Base-by-base conservation (phyloP, 2,888 invertebrate genomes). In the Erebia palarica region DNA sequence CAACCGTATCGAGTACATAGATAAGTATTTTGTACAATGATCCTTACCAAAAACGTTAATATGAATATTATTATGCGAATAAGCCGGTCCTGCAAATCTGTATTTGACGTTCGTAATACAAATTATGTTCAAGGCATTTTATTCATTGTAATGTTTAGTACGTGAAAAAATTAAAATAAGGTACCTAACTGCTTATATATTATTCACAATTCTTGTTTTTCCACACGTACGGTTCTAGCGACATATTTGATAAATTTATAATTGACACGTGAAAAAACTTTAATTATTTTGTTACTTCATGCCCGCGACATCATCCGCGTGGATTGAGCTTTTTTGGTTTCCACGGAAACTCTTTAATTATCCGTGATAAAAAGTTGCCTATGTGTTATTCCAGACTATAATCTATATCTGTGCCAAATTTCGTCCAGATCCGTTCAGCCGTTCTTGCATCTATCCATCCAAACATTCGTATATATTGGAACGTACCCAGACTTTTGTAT, bases 101-200 rank as follows among this genome's bases (percentile, higher is more conserved):
- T 49, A 64, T 61, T 51, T 51, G 51, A 64, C n/a, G 64, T 57
- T 47, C 36, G 55, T 57, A 57, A 71, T 71, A 61, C 57, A 61
- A 71, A 67, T 71, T 51, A 44, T 36, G 53, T n/a, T 64, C 36
- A 53, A n/a, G 64, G 64, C 27, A 49, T 18, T 63, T 65, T 65
- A 65, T 65, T 65, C 53, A 65, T 65, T 36, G 16, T 65, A 65
- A 65, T 65, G 65, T 51, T 21, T 27, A 3, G 21, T 65, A 65
- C 65, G 65, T 65, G 53, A 36, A 27, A 65, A 65, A 65, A 65
- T 53, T 64, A 36, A 36, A 53, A 53, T 51, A 36, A 36, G 36
- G 5, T 36, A 36, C 36, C 21, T 47, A n/a, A 4, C 0, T 21
- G 53, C 27, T 53, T 27, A n/a, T 51, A 36, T 27, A 51, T 10